These are phyloP conservation scores for Lophotriccus pileatus DNA, from an alignment of 2,797 vertebrate genomes.

Conservation along the genomic window DNA sequence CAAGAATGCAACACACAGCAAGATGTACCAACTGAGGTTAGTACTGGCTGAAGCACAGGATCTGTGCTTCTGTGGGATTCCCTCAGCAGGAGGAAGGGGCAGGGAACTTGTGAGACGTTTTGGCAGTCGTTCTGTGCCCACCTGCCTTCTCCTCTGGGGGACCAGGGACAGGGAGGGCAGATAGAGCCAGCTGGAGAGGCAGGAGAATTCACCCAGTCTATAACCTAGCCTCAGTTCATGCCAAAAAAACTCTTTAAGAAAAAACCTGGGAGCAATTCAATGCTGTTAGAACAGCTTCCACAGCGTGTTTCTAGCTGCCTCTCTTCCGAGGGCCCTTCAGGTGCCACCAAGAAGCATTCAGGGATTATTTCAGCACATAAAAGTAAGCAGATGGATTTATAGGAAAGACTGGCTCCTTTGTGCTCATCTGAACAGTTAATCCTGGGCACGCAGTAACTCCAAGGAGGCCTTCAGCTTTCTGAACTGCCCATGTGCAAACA, in stretches of 20 bases:
- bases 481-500: neutral
- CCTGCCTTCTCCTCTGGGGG: neutral
- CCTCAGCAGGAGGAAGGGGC: neutral
- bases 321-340: neutral
- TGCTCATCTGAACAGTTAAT: neutral
- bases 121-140: neutral
- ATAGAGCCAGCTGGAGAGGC: neutral
- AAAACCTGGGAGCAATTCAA: neutral
- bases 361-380: neutral
- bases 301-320: neutral
- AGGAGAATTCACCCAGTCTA: neutral
- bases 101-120: neutral
- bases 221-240: neutral
- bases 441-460: neutral
- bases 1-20: neutral
- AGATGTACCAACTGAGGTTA: neutral
- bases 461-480: neutral
- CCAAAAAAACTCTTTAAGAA: neutral
- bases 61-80: neutral
- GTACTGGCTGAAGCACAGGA: neutral
- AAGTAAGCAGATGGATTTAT: neutral
- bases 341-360: neutral
- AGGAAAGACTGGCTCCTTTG: neutral
- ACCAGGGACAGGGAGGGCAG: neutral
- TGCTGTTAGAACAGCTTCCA: neutral